phyloP scores from a whole-genome alignment of 2,113 vertebrate species.

The Paramisgurnus dabryanus region DNA sequence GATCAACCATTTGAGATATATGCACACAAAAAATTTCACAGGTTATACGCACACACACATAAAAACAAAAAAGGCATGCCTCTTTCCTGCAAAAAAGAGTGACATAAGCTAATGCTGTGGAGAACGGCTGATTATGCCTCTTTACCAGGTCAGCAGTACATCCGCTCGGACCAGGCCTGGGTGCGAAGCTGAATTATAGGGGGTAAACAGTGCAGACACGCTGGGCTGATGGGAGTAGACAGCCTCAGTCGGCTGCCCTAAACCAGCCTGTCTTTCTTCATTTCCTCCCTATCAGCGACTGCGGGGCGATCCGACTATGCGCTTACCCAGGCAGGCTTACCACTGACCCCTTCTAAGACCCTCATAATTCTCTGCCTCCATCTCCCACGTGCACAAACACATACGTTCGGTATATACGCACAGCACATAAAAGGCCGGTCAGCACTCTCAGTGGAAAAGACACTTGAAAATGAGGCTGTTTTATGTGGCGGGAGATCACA shows the following conservation, averaged over 20 bases:
- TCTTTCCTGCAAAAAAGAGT: background rate
- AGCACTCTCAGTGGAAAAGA: constrained; percentile 31
- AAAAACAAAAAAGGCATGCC: background rate
- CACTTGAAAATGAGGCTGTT: constrained; percentile 29
- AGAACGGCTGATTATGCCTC: constrained; percentile 11
- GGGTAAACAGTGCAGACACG: constrained; percentile 22
- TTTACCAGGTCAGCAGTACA: constrained; percentile 36
- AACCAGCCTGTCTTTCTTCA: constrained; percentile 30
- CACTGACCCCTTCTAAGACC: constrained; percentile 9
- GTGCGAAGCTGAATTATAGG: constrained; percentile 27
- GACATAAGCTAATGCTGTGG: background rate
- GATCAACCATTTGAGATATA: too few relatives aligned
- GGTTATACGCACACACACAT: constrained; percentile 26
- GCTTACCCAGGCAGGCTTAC: background rate
- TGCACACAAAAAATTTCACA: background rate
- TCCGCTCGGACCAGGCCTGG: background rate
- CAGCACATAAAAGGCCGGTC: constrained; percentile 35
- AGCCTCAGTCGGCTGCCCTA: constrained; percentile 11
- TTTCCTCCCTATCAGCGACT: constrained; percentile 19
- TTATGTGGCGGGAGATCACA: constrained; percentile 33
- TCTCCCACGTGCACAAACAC: constrained; percentile 5
- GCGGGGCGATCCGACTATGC: constrained; percentile 9
- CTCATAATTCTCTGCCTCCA: background rate
- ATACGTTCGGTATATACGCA: constrained; percentile 1
- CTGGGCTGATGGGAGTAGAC: constrained; percentile 10